Conservation (phyloP, 2,888 invertebrate genomes). For the Melikaiella ostensackeni region DNA sequence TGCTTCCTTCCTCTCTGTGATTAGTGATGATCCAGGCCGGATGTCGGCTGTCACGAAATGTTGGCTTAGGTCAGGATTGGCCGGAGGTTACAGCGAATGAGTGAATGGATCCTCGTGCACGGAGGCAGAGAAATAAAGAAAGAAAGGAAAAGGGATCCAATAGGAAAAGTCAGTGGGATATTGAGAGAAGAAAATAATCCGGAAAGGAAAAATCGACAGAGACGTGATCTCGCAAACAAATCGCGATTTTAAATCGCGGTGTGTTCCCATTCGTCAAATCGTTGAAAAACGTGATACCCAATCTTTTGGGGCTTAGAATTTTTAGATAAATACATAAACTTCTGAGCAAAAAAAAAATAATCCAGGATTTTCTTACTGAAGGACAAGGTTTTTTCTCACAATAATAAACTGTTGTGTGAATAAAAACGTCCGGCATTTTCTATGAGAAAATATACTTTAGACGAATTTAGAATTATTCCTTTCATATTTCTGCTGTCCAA, state of each 20-base stretch:
- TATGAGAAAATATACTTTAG: too few species aligned
- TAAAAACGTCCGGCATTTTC: too few species aligned
- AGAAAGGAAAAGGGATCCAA: neutral
- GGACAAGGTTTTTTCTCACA: too few species aligned
- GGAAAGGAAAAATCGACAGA: neutral
- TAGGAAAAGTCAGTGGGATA: conserved; percentile 4
- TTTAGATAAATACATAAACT: neutral
- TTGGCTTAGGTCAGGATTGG: conserved; percentile 65
- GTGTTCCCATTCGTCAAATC: neutral
- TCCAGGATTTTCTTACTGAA: neutral
- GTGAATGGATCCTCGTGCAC: conserved; percentile 45
- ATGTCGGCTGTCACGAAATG: conserved; percentile 68
- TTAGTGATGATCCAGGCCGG: conserved; percentile 64
- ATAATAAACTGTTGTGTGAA: too few species aligned
- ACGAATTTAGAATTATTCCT: too few species aligned
- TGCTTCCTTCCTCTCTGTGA: conserved; percentile 43
- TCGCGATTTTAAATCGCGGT: conserved; percentile 55
- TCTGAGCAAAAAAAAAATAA: neutral
- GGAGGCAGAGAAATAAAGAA: conserved; percentile 35
- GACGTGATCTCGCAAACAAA: conserved; percentile 60
- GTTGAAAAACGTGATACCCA: neutral
- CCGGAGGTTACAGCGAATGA: conserved; percentile 43
- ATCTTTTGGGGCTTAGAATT: neutral
- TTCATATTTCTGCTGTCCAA: too few species aligned
- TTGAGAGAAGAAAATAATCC: neutral